Percentiles rank a stretch among this genome's conserved stretches.
Conservation (phyloP, 1,140 invertebrate species). For the Dufourea novaeangliae region DNA sequence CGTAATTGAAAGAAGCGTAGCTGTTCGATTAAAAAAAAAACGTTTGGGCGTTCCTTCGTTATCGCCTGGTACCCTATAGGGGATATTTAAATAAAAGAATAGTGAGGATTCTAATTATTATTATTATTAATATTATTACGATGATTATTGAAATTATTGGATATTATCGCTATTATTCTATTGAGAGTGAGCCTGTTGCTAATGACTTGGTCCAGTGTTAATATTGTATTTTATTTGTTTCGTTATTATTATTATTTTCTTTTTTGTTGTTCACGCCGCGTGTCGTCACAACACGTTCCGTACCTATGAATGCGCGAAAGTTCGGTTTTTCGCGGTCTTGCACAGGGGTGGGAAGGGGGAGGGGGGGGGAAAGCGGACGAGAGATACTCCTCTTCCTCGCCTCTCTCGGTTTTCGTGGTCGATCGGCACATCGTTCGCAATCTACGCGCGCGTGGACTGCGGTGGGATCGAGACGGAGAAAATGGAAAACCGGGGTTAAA, state of each 20-base stretch:
- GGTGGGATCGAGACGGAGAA: background rate
- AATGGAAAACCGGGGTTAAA: conserved; percentile 5
- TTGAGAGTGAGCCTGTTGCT: conserved; percentile 78
- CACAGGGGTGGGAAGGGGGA: too few relatives aligned
- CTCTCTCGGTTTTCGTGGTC: background rate
- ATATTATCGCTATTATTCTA: conserved; percentile 74
- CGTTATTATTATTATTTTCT: conserved; percentile 81
- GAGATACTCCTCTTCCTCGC: too few relatives aligned
- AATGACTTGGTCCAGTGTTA: conserved; percentile 80
- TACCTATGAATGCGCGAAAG: conserved; percentile 74
- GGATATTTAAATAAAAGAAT: conserved; percentile 65
- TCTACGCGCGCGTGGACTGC: conserved; percentile 1
- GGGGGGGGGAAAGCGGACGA: too few relatives aligned
- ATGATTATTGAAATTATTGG: conserved; percentile 68
- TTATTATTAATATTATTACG: conserved; percentile 66
- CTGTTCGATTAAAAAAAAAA: background rate
- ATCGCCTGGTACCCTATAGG: conserved; percentile 64
- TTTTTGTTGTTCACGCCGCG: conserved; percentile 80
- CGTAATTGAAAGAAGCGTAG: background rate
- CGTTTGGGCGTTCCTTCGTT: conserved; percentile 59
- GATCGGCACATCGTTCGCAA: conserved; percentile 17
- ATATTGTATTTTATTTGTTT: conserved; percentile 83
- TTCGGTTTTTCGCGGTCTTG: conserved; percentile 45
- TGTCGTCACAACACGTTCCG: conserved; percentile 78
- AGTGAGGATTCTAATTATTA: conserved; percentile 69